Evolutionary conservation across 1,140 invertebrate genomes (phyloP).

Genomic region (Drosophila oshimai): DNA sequence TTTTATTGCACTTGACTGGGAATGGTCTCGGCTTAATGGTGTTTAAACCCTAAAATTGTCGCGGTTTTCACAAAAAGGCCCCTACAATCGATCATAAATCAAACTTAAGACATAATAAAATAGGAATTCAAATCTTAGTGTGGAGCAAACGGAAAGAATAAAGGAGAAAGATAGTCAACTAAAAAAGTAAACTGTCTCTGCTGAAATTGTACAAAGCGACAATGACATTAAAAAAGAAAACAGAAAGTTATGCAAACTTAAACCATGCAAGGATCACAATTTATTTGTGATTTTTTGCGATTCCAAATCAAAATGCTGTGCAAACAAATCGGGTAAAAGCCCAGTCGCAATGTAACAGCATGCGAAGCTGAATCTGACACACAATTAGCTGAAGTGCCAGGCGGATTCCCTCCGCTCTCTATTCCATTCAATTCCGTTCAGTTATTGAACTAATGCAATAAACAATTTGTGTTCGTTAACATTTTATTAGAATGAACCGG

Average conservation of each 20-base stretch:
- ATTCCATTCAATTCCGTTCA: neutral
- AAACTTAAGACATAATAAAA: neutral
- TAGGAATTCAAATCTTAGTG: neutral
- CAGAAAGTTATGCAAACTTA: no score
- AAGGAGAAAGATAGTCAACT: no score
- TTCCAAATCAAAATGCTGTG: neutral
- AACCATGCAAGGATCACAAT: no score
- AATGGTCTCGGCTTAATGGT: neutral
- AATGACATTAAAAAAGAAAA: no score
- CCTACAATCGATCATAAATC: conserved; percentile 13
- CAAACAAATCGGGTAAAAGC: neutral
- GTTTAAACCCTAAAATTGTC: neutral
- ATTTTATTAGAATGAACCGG: conserved; percentile 30
- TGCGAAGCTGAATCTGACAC: neutral
- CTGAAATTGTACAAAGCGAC: no score
- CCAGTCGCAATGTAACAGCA: neutral
- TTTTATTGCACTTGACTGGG: conserved; percentile 6
- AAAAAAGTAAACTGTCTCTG: no score
- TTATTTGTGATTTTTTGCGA: neutral
- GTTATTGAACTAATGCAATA: conserved; percentile 44
- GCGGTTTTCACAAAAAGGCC: neutral
- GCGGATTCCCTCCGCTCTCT: neutral
- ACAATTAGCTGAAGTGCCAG: neutral
- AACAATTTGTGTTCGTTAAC: conserved; percentile 32
- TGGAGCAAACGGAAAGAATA: no score